Percentiles rank a stretch among this genome's conserved stretches.
phyloP scores from a whole-genome alignment of 2,888 invertebrate species.

The Oxycera nigricornis region DNA sequence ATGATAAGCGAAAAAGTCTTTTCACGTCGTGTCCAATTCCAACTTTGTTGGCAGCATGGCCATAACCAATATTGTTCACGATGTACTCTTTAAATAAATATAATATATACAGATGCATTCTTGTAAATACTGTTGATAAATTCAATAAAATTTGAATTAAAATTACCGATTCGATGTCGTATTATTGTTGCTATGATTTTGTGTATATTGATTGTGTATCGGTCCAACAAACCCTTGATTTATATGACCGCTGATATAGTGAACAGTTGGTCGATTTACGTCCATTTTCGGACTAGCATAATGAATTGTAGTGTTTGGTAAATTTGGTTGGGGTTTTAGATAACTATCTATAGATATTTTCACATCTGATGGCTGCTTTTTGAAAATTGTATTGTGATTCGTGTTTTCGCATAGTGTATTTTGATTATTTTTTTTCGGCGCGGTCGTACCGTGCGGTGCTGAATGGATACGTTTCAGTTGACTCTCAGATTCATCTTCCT shows the following conservation, averaged over 20 bases:
- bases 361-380: not conserved
- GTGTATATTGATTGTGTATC: not conserved
- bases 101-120: not conserved
- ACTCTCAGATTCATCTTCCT: not conserved
- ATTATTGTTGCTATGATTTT: conserved; percentile 15
- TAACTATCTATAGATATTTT: not conserved
- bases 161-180: not conserved
- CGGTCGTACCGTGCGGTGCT: not conserved
- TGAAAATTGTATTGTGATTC: not conserved
- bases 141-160: not conserved
- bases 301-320: not conserved
- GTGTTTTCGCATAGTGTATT: not conserved
- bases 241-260: conserved; percentile 26
- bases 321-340: not conserved
- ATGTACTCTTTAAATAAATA: not conserved
- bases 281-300: not conserved
- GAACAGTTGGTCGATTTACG: not conserved
- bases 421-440: not conserved
- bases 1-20: conserved; percentile 24
- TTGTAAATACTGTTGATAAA: too few relatives aligned
- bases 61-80: conserved; percentile 37
- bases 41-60: conserved; percentile 3
- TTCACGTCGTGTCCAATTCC: conserved; percentile 33
- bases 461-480: conserved; percentile 16
- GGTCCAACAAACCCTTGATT: conserved; percentile 17